Base-by-base conservation (phyloP, 2,888 invertebrate genomes). In the Cryptophagus acutangulus region DNA sequence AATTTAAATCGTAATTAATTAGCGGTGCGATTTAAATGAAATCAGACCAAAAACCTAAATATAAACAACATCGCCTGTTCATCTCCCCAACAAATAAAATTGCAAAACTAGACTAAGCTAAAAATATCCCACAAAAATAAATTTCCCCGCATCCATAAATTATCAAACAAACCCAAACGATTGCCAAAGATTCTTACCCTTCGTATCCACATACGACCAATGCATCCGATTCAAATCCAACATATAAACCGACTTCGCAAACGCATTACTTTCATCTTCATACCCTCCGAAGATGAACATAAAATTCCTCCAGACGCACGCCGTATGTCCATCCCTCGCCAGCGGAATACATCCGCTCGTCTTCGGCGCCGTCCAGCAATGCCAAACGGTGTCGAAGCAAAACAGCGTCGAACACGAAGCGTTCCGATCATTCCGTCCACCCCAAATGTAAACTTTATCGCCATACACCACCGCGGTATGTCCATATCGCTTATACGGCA, bases 241-340 rank as follows among this genome's bases (percentile, higher is more conserved):
- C 36, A 77, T 78, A 64, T 84, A 86, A 0, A 89, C 81, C 57
- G 86, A 85, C 59, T 84, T 81, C 3, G 87, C 85, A 68, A 88
- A 91, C 46, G 81, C 76, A 61, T 87, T 84, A 26, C 82, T 77
- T 38, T 82, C 80, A 63, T 92, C 91, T 63, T 92, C 90, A 70
- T 86, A 94, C 0, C 94, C 94, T 17, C 91, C 93, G 73, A 89
- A 92, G 44, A 94, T 81, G 60, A 84, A 88, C 91, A 93, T 92
- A 58, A 74, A 78, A 57, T 84, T 76, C 39, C 75, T 74, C 52
- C 87, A 82, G 1, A 89, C 72, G 63, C 89, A 89, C 1, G 93
- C 91, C 1, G 91, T 84, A 66, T 95, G 94, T 0, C 94, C 95
- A 70, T 95, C 94, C 55, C 92, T 77, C 0, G 90, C 85, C 41